Base-by-base conservation (phyloP, 53 echinoderm and acorn worm genomes). In the Apostichopus leukothele region DNA sequence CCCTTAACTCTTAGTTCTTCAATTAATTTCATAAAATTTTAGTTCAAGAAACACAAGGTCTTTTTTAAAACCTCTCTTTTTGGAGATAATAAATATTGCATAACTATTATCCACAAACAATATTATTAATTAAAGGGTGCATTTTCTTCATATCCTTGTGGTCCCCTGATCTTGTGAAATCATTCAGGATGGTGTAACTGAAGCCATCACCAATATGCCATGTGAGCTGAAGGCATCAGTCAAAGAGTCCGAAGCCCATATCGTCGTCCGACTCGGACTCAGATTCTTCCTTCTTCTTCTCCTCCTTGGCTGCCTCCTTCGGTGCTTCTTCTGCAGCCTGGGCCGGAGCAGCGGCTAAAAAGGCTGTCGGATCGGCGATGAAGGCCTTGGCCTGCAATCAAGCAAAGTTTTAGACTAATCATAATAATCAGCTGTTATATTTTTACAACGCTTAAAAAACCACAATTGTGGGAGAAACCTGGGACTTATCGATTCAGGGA, bases 171-270 rank as follows among this genome's bases (percentile, higher is more conserved):
- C 77, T 52, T 52, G 50, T 52, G 77, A 76, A 9, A 52, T 76
- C 7, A 11, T 11, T 76, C 77, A 76, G 39, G 52, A 51, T 76
- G 77, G 50, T 76, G 77, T 1, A 76, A 74, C 74, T 25, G 74
- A 25, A 25, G 74, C 10, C 20, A 74, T 19, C 74, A 25, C 25
- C 25, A 71, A 71, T 71, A 71, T 71, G 0, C 18, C 71, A 19
- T 26, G 50, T n/a, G 84, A 39, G 0, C 27, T 27, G 84, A 23
- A 13, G 25, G 76, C 39, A 50, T 90, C 95, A 97, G 79, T 96
- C 98, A 88, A 97, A 97, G 92, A 97, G 98, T 75, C 95, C 98
- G 73, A 97, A 95, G 26, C 98, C 98, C 95, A 97, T 97, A 84
- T 97, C 98, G 57, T 97, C 98, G 81, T 96, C 95, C 8, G 95